Evolutionary conservation across 1,140 invertebrate species (phyloP), one percentile per base, ranked within the genome.

Genomic region (Coelopa frigida): DNA sequence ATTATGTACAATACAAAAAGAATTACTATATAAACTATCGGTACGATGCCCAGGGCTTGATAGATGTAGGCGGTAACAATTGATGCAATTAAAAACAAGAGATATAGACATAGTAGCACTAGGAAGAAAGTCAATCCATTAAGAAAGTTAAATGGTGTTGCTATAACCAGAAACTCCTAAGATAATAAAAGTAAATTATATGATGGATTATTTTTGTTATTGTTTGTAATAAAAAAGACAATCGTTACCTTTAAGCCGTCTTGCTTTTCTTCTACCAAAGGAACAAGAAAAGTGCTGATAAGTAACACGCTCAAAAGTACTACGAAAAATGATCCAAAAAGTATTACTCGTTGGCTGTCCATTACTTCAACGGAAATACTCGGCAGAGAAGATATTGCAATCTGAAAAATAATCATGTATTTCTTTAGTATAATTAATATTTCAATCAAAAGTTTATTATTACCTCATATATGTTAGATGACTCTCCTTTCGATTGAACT

Each of bases 261-360:
- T 38, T 64, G 61, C 33, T 70, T 70, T 46, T 70, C 67, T 45
- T 70, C 66, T 1, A 70, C 66, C 29, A 65, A 48, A 3, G 65
- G 62, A 17, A 64, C 59, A 4, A 68, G 44, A 44, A 66, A 61
- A 8, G 61, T 68, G 20, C 52, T 55, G 5, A 66, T 40, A 36
- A 68, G n/a, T 7, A 65, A 20, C 2, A 63, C 46, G 38, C 35
- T 54, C 15, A 63, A 60, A 4, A 68, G 31, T 26, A 68, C 35
- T 32, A 52, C 51, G 21, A 52, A 58, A 4, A 68, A 20, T 21
- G 53, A 50, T 6, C 61, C 65, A 18, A 60, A 64, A 26, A 52
- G 46, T 5, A 42, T 48, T 12, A 68, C 33, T 5, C 56, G 52
- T 44, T 60, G 42, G 20, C 57, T 58, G 11, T 64, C 53, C 17